phyloP scores from a whole-genome alignment of 2,113 vertebrate genomes.

The Phaethon lepturus region DNA sequence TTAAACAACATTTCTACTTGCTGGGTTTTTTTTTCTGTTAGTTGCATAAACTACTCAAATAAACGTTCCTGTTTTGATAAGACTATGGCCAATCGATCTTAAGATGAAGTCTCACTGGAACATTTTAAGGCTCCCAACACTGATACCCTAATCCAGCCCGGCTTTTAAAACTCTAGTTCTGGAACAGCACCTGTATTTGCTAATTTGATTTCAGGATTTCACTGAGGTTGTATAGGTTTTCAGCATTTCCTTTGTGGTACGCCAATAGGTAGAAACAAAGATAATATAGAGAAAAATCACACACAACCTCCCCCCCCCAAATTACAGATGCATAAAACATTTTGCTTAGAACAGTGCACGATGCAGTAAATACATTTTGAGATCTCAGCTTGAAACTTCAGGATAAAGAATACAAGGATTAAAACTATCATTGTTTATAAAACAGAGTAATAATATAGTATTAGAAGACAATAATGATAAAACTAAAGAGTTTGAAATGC shows the following conservation, averaged over 20 bases:
- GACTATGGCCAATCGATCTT: neutral
- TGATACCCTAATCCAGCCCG: neutral
- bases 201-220: neutral
- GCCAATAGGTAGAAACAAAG: neutral
- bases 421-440: neutral
- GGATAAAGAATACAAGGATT: neutral
- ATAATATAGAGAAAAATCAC: neutral
- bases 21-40: neutral
- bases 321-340: neutral
- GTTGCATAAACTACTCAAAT: neutral
- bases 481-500: neutral
- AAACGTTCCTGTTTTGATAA: neutral
- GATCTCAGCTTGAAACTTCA: neutral
- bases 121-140: neutral
- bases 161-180: neutral
- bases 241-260: neutral
- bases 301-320: neutral
- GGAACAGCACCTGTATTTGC: neutral
- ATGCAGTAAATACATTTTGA: neutral
- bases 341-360: neutral
- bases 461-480: neutral
- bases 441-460: neutral
- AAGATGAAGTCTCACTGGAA: neutral
- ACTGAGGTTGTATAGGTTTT: neutral
- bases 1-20: neutral